These are phyloP conservation scores for Caracal caracal DNA, from an alignment of 2,113 vertebrate species.

Conservation along the genomic window DNA sequence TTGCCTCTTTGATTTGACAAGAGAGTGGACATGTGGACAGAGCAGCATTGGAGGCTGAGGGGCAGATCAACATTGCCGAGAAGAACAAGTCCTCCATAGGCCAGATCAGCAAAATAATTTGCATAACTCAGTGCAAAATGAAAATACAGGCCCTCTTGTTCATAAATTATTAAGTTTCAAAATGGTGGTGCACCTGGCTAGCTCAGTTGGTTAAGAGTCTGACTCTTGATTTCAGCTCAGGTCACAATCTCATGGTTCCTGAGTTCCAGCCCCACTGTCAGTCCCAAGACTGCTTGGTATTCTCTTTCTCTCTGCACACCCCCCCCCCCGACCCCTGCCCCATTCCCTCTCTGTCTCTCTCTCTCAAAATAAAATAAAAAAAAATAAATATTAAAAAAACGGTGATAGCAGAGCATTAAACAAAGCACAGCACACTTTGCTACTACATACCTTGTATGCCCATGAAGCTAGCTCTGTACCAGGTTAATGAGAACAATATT, in stretches of 20 bases:
- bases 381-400: not conserved
- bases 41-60: not conserved
- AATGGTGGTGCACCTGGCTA: not conserved
- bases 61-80: not conserved
- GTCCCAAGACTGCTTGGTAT: no score
- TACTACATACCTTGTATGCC: not conserved
- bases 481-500: not conserved
- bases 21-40: not conserved
- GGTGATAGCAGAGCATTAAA: not conserved
- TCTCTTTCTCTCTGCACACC: no score
- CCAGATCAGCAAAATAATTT: not conserved
- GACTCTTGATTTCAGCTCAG: no score
- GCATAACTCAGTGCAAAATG: not conserved
- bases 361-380: no score
- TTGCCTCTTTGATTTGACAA: conserved; percentile 19
- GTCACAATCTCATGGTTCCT: no score
- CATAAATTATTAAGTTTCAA: conserved; percentile 15
- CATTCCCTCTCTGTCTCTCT: no score
- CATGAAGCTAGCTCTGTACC: not conserved
- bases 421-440: not conserved
- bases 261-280: no score
- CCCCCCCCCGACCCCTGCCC: no score
- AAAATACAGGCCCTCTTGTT: not conserved
- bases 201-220: no score
- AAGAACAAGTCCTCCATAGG: not conserved